Conservation (phyloP, 2,797 vertebrate genomes). For the Gephyroberyx darwinii region DNA sequence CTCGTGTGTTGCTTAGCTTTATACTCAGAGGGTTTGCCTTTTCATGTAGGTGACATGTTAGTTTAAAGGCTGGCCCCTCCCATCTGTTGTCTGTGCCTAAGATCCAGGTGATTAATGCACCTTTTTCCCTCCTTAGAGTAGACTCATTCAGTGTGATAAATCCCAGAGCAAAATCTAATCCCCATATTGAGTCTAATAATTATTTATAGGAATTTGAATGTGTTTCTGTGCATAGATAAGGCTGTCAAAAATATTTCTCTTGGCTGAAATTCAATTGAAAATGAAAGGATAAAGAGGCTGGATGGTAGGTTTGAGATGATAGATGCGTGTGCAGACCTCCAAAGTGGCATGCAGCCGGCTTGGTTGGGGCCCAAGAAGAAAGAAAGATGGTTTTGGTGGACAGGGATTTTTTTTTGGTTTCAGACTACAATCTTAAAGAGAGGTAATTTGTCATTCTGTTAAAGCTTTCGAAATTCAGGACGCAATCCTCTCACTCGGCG, state of each 20-base stretch:
- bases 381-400: slow-evolving; percentile 51
- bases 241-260: slow-evolving; percentile 27
- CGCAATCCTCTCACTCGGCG: slow-evolving; percentile 44
- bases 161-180: slow-evolving; percentile 23
- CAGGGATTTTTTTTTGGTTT: slow-evolving; percentile 27
- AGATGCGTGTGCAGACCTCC: slow-evolving; percentile 44
- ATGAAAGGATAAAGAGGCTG: slow-evolving; percentile 37
- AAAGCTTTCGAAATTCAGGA: slow-evolving; percentile 42
- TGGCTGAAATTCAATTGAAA: slow-evolving; percentile 47
- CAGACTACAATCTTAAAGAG: slow-evolving; percentile 25
- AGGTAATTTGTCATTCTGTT: slow-evolving; percentile 53
- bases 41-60: slow-evolving; percentile 69
- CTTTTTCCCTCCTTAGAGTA: slow-evolving; percentile 26
- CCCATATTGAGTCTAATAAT: slow-evolving; percentile 43
- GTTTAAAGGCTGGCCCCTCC: slow-evolving; percentile 70
- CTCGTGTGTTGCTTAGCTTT: slow-evolving; percentile 57
- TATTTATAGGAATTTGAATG: slow-evolving; percentile 51
- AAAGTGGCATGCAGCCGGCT: slow-evolving; percentile 41
- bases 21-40: slow-evolving; percentile 53
- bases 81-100: slow-evolving; percentile 62
- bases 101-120: slow-evolving; percentile 65
- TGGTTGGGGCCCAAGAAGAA: slow-evolving; percentile 31
- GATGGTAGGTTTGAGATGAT: slow-evolving; percentile 47
- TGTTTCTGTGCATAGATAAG: slow-evolving; percentile 42
- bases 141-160: slow-evolving; percentile 39